Evolutionary conservation across 92 coral and sea anemone genomes (phyloP), one percentile per base, ranked within the genome.

Genomic region (Palythoa grandiflora): DNA sequence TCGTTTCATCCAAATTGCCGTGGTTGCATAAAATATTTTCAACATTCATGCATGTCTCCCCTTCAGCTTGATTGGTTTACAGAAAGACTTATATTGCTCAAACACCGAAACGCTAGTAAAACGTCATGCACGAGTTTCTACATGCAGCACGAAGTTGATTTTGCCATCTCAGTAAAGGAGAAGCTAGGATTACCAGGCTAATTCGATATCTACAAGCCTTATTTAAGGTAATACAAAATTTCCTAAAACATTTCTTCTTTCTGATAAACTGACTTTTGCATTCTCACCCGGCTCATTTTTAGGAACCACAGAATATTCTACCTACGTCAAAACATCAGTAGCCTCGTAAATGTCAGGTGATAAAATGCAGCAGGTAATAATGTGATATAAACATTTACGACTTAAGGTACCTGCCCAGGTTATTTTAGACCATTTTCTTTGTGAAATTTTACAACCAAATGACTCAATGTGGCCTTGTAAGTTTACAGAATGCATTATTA

Each of bases 341-440:
- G 70, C 1, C 15, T 61, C 72, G 9, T 3, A 16, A 1, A 17
- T 66, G 35, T 66, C 37, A 66, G 72, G 35, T 17, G 72, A 66
- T 35, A 35, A 66, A n/a, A 66, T 15, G 37, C 72, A 66, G 72
- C 35, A 66, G 72, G 72, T 66, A 66, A 66, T 66, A 28, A 66
- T 19, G 35, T 35, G 72, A 66, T 66, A 9, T 20, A 66, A 17
- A 66, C 36, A 51, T 51, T 51, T n/a, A n/a, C n/a, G n/a, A n/a
- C n/a, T 40, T 40, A 40, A 40, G 9, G 54, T n/a, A 44, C 87
- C 77, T 83, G 60, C 60, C 60, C 60, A 54, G 60, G 60, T 4
- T 54, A 54, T 4, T 54, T 54, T 54, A 8, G 9, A 8, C 11
- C 60, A 54, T 54, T 54, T 54, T 54, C 9, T 54, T 54, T 54